Evolutionary conservation across 2,888 invertebrate genomes (phyloP).

Genomic region (Eledona agricola): DNA sequence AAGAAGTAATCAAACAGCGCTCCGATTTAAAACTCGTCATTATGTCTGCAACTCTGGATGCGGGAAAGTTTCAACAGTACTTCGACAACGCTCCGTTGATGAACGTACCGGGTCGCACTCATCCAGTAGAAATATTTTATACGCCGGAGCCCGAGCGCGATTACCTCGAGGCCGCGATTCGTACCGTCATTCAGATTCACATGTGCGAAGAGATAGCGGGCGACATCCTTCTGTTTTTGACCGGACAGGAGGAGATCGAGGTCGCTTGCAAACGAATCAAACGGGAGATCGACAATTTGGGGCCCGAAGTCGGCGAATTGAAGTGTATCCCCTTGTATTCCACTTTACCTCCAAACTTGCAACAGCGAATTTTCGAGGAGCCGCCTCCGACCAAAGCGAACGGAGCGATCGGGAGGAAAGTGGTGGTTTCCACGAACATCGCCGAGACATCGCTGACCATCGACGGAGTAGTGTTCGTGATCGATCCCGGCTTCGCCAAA

Average conservation of each 20-base stretch:
- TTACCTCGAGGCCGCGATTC: conserved; percentile 97
- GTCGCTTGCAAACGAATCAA: conserved; percentile 98
- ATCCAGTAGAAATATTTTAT: conserved; percentile 98
- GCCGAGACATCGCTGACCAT: conserved; percentile 99
- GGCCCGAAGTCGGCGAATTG: conserved; percentile 95
- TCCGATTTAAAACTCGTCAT: conserved; percentile 95
- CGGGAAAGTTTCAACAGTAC: conserved; percentile 99
- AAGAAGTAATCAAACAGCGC: conserved; percentile 95
- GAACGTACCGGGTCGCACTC: conserved; percentile 97
- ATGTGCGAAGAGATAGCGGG: conserved; percentile 94
- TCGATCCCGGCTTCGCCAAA: conserved; percentile 99
- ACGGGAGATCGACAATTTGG: conserved; percentile 93
- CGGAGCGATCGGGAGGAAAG: conserved; percentile 78
- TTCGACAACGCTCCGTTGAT: conserved; percentile 98
- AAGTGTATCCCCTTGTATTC: conserved; percentile 99
- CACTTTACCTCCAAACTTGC: conserved; percentile 95
- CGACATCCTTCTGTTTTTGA: conserved; percentile 85
- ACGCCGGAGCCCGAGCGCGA: conserved; percentile 98
- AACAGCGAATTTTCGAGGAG: conserved; percentile 96
- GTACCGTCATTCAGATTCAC: conserved; percentile 95
- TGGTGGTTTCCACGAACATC: conserved; percentile 98
- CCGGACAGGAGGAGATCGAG: conserved; percentile 93
- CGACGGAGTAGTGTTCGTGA: conserved; percentile 99
- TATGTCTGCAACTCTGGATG: conserved; percentile 99
- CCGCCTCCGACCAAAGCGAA: conserved; percentile 89